These are phyloP conservation scores for Lophotriccus pileatus DNA, from an alignment of 2,797 vertebrate genomes.

Conservation along the genomic window DNA sequence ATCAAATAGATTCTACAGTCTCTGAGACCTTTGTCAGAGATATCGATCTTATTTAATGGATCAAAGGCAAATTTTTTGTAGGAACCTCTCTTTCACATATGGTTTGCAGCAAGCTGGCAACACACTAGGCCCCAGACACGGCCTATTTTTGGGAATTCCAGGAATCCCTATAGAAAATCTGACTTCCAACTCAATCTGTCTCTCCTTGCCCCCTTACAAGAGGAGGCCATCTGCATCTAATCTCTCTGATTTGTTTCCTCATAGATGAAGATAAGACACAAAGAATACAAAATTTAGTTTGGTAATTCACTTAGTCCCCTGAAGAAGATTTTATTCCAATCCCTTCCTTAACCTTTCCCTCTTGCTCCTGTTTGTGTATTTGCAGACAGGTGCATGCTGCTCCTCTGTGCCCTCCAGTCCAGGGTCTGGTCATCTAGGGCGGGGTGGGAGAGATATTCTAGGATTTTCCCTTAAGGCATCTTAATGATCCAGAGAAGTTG, in stretches of 20 bases:
- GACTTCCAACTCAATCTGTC: background rate
- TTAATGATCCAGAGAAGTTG: background rate
- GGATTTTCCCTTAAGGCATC: background rate
- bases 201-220: background rate
- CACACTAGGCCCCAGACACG: fast-evolving
- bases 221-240: background rate
- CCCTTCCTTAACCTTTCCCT: background rate
- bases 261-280: background rate
- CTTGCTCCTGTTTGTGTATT: background rate
- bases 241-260: background rate
- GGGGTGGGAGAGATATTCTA: background rate
- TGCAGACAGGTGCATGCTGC: background rate
- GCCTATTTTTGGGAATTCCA: background rate
- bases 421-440: background rate
- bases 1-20: background rate
- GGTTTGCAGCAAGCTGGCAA: background rate
- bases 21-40: background rate
- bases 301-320: background rate
- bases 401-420: background rate
- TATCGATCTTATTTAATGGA: background rate
- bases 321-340: background rate
- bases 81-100: background rate
- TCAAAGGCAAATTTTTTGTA: background rate
- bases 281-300: background rate
- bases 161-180: background rate